Percentiles rank a stretch among this genome's conserved stretches.
Evolutionary conservation across 2,113 vertebrate species (phyloP).

Genomic region (Grus americana): DNA sequence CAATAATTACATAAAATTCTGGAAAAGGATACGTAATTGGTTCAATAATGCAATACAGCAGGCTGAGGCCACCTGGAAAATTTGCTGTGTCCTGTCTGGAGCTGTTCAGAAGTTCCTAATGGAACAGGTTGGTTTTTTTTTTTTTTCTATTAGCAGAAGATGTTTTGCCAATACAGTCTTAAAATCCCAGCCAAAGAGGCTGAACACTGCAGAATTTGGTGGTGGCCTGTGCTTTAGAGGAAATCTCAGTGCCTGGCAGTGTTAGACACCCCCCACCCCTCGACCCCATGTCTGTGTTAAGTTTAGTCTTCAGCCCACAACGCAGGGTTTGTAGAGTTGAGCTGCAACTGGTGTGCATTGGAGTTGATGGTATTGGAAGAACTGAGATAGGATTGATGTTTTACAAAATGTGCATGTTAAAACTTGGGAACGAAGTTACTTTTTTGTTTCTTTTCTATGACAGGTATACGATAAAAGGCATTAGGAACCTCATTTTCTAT

Average conservation of each 20-base stretch:
- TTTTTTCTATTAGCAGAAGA: background rate
- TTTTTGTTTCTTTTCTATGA: background rate
- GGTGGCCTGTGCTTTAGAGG: background rate
- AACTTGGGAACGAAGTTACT: background rate
- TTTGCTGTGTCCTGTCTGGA: background rate
- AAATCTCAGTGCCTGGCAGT: background rate
- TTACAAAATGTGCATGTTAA: background rate
- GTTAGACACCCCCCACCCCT: background rate
- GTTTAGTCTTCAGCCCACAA: background rate
- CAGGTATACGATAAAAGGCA: conserved; percentile 92
- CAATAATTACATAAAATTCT: background rate
- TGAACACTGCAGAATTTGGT: background rate
- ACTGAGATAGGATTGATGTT: background rate
- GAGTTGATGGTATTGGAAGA: background rate
- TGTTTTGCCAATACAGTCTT: background rate
- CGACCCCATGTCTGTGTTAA: background rate
- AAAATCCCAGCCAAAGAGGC: background rate
- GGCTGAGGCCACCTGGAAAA: background rate
- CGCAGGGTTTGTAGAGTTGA: background rate
- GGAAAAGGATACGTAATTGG: background rate
- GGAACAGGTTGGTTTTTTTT: background rate
- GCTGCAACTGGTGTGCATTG: background rate
- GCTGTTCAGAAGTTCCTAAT: background rate
- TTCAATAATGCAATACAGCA: background rate
- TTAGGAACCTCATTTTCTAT: conserved; percentile 94